Conservation (phyloP, 2,113 vertebrate genomes). For the Phylloscopus trochiloides region DNA sequence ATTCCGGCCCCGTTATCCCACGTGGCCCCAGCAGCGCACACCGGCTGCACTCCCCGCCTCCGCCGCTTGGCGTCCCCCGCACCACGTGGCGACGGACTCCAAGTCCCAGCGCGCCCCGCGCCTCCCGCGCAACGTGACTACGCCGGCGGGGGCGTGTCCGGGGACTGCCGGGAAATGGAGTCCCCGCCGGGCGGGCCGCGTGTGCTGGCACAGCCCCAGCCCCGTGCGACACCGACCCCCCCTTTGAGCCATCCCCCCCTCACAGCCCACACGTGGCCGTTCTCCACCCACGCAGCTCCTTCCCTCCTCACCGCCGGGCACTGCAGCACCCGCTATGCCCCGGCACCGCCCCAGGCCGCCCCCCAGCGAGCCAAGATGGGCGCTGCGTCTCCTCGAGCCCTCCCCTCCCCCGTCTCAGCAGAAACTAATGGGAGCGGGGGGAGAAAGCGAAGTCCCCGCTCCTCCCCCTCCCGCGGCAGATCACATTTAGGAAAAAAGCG, state of each 20-base stretch:
- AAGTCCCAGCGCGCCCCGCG: background rate
- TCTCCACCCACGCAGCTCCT: background rate
- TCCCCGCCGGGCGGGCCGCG: background rate
- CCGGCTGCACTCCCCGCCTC: rapidly evolving
- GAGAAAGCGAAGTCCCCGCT: rapidly evolving
- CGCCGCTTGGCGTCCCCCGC: background rate
- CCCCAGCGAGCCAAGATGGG: rapidly evolving
- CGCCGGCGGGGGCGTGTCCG: rapidly evolving
- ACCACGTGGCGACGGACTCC: background rate
- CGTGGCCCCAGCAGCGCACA: rapidly evolving
- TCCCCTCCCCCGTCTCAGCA: background rate
- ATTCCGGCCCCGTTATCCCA: background rate
- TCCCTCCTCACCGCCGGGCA: background rate
- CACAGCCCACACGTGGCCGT: background rate
- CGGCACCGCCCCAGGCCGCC: background rate
- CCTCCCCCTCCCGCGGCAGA: background rate
- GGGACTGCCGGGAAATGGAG: background rate
- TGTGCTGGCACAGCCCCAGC: background rate
- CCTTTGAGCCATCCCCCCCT: background rate
- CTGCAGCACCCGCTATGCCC: background rate
- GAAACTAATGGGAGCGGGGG: rapidly evolving
- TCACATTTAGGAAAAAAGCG: rapidly evolving
- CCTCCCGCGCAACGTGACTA: background rate
- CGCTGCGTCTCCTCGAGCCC: background rate
- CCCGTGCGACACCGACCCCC: background rate